phyloP scores from a whole-genome alignment of 2,797 vertebrate species.

The Gadopsis marmoratus region DNA sequence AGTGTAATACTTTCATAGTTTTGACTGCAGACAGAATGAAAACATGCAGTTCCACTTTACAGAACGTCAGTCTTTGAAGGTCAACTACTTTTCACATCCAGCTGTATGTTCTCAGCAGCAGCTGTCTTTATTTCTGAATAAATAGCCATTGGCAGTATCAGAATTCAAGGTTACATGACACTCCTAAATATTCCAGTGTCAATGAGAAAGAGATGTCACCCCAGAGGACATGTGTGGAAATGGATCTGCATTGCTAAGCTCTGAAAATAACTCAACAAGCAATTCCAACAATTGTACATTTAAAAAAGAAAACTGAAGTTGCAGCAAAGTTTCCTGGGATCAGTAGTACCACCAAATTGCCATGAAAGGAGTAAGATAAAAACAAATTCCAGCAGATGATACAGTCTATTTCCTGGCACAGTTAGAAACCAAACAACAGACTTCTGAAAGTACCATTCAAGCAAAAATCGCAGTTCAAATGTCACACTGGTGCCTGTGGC shows the following conservation, averaged over 20 bases:
- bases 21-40: conserved; percentile 55
- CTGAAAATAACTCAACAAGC: conserved; percentile 51
- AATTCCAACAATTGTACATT: conserved; percentile 42
- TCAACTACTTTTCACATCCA: conserved; percentile 55
- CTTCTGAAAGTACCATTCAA: conserved; percentile 72
- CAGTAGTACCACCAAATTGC: conserved; percentile 84
- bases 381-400: conserved; percentile 66
- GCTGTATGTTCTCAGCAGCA: conserved; percentile 37
- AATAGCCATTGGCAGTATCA: conserved; percentile 59
- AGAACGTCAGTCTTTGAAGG: conserved; percentile 48
- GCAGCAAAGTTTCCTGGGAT: conserved; percentile 69
- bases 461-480: conserved; percentile 52
- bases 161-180: conserved; percentile 49
- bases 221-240: conserved; percentile 44
- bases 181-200: conserved; percentile 80
- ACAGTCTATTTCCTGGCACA: conserved; percentile 48
- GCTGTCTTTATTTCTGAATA: conserved; percentile 43
- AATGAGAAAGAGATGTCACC: conserved; percentile 58
- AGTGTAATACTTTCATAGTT: conserved; percentile 74
- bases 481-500: conserved; percentile 66
- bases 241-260: conserved; percentile 51
- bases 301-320: conserved; percentile 27
- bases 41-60: conserved; percentile 67
- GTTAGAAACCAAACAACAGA: conserved; percentile 48
- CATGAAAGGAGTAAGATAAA: conserved; percentile 45